Base-by-base conservation (phyloP, 2,113 vertebrate genomes). In the Mesembrinibis cayennensis region DNA sequence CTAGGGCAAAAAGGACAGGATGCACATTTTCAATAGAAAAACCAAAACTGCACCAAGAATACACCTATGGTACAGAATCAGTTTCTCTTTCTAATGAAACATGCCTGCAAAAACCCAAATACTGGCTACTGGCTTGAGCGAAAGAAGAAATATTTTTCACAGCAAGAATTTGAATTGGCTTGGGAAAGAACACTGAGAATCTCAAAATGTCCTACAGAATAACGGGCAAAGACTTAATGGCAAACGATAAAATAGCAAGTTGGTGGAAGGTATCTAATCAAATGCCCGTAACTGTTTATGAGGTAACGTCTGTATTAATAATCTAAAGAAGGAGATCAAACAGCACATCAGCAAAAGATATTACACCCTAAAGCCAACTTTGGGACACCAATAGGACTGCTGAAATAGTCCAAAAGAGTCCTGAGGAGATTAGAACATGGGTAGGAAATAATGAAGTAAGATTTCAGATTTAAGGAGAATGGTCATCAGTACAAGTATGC, bases 271-370 rank as follows among this genome's bases (percentile, higher is more conserved):
- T 89, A 91, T 94, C 92, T 93, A 96, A 96, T 96, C 93, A 94
- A 93, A 80, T 6, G 1, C 49, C 78, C 91, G 13, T 53, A 93
- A 73, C 25, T 91, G 17, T 93, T 93, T 79, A 95, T 96, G 93
- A 96, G 90, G 96, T 96, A 93, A 95, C 72, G 92, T 95, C 91
- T 96, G 78, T 80, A 91, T 94, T 69, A 97, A 91, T 53, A 93
- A 80, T 79, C 81, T 65, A 69, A 93, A 87, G 61, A 79, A 82
- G 5, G 27, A n/a, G 19, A 90, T 89, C 87, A 95, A 91, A 79
- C 10, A 67, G 30, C 40, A 82, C 69, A 91, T 44, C 73, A 85
- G 30, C 7, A 47, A 91, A 79, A 94, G 56, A 87, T 76, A 91
- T 15, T 85, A 67, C 18, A 85, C 18, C 45, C 40, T n/a, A 26